phyloP scores from a whole-genome alignment of 2,888 invertebrate species.

The Geophilus truncorum region DNA sequence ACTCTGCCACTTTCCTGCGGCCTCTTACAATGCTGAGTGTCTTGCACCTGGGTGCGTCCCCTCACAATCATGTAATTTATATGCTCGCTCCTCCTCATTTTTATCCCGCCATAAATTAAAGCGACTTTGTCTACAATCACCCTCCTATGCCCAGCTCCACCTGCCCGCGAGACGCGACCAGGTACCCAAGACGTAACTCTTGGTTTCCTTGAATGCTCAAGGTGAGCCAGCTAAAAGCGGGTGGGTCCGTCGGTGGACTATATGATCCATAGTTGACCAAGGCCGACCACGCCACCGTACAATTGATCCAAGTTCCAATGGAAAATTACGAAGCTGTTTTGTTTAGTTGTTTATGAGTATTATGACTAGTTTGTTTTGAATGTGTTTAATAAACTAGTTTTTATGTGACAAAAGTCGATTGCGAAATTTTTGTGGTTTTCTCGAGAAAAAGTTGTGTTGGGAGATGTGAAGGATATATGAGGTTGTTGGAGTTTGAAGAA shows the following conservation, averaged over 20 bases:
- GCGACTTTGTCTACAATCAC: neutral
- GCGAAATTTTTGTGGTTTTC: too few species aligned
- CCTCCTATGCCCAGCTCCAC: neutral
- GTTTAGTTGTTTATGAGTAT: neutral
- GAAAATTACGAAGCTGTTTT: neutral
- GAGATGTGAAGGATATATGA: too few species aligned
- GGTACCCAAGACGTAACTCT: neutral
- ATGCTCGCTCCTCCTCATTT: slow-evolving; percentile 16
- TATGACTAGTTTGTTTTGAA: too few species aligned
- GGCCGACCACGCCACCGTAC: neutral
- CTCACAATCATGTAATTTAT: slow-evolving; percentile 14
- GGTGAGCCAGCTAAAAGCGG: neutral
- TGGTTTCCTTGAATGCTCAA: slow-evolving; percentile 12
- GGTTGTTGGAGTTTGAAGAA: too few species aligned
- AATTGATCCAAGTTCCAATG: neutral
- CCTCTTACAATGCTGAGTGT: neutral
- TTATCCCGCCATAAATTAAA: slow-evolving; percentile 20
- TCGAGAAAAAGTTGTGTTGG: too few species aligned
- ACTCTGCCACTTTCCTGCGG: slow-evolving; percentile 4
- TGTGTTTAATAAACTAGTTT: too few species aligned
- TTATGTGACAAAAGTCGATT: too few species aligned
- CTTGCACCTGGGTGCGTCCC: slow-evolving; percentile 16
- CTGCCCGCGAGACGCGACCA: neutral
- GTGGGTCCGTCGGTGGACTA: neutral
- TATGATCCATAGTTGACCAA: neutral